phyloP scores from a whole-genome alignment of 1,140 invertebrate genomes.

The Pemphigus obesinymphae region DNA sequence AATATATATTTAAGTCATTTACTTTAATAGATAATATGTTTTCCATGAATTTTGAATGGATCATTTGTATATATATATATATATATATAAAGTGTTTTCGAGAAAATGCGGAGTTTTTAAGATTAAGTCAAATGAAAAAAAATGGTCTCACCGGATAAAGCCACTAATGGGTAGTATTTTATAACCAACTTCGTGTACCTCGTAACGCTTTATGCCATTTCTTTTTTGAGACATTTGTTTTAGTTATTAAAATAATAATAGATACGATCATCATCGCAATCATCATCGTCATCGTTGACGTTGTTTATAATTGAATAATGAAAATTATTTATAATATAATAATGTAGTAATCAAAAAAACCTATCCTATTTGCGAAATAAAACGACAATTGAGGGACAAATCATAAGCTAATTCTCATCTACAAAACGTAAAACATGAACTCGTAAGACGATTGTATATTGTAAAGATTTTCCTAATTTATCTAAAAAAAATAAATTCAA shows the following conservation, averaged over 20 bases:
- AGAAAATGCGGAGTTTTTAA: not conserved
- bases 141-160: not conserved
- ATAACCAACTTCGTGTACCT: not conserved
- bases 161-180: constrained; percentile 22
- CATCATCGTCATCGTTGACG: not conserved
- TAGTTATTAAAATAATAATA: constrained; percentile 16
- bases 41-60: not conserved
- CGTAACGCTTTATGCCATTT: not conserved
- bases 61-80: no score
- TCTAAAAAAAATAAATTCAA: no score
- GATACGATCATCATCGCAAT: not conserved
- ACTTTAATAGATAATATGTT: not conserved
- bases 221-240: not conserved
- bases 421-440: not conserved
- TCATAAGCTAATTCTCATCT: no score
- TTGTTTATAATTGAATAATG: no score
- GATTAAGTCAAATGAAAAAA: constrained; percentile 18
- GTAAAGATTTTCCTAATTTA: no score
- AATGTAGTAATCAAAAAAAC: not conserved
- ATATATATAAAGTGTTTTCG: not conserved
- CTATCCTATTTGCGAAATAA: not conserved
- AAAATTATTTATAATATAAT: no score
- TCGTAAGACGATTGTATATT: not conserved
- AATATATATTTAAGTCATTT: not conserved
- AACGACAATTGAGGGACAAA: not conserved